phyloP scores from a whole-genome alignment of 2,797 vertebrate species.

The Heteromormyrus szaboi region DNA sequence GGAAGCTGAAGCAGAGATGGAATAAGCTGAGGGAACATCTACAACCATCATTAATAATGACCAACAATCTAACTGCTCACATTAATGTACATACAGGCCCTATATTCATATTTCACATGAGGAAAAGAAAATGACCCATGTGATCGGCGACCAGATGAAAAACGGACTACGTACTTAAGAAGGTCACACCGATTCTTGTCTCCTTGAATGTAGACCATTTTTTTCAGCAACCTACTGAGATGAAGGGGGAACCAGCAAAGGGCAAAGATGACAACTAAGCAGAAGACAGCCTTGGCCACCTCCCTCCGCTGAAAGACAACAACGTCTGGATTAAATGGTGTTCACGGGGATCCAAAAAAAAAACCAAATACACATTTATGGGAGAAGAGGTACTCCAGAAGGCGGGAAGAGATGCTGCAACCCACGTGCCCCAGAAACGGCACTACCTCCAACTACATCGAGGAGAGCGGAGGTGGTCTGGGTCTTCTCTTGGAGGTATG shows the following conservation, averaged over 20 bases:
- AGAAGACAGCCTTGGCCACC: constrained; percentile 96
- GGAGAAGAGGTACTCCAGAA: background rate
- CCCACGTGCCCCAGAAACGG: background rate
- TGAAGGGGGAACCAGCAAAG: constrained; percentile 97
- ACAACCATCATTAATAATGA: background rate
- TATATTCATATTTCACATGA: background rate
- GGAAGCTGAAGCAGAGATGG: constrained; percentile 66
- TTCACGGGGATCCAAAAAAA: background rate
- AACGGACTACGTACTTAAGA: constrained; percentile 59
- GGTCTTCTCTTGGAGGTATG: background rate
- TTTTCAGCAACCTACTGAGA: constrained; percentile 85
- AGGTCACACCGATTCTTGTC: constrained; percentile 79
- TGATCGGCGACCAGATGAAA: background rate
- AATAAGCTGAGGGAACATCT: background rate
- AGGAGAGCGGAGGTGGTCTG: background rate
- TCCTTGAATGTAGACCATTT: constrained; percentile 59
- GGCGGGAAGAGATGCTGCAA: background rate
- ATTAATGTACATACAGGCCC: background rate
- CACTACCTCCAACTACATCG: background rate
- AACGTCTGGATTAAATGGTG: background rate
- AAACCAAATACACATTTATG: background rate
- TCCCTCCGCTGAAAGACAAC: constrained; percentile 78
- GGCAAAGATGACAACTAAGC: constrained; percentile 91
- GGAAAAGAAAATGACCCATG: background rate
- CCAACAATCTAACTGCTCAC: background rate